These are phyloP conservation scores for Gallinago paraguaiae DNA, from an alignment of 2,113 vertebrate species.

Conservation along the genomic window DNA sequence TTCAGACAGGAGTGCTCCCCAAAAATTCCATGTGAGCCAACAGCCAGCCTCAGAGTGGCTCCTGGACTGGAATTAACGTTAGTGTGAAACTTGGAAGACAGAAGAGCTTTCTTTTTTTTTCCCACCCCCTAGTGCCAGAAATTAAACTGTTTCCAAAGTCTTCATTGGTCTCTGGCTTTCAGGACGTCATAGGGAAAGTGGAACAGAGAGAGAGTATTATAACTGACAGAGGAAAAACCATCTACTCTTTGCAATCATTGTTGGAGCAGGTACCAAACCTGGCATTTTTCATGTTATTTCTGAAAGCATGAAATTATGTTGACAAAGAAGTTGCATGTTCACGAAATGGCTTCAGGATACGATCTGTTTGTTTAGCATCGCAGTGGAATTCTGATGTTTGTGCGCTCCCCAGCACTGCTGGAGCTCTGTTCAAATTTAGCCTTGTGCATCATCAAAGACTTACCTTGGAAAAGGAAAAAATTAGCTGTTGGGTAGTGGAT, in stretches of 20 bases:
- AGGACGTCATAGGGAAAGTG: neutral
- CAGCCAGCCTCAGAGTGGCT: neutral
- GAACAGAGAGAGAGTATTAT: neutral
- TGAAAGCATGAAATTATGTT: neutral
- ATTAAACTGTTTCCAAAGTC: neutral
- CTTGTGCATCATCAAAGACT: neutral
- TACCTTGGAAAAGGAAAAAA: neutral
- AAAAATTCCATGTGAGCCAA: neutral
- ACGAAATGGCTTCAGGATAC: neutral
- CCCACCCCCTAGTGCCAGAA: neutral
- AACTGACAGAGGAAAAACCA: neutral
- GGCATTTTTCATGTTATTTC: neutral
- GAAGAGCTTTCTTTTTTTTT: neutral
- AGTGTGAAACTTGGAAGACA: neutral
- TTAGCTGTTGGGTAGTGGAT: rapidly evolving
- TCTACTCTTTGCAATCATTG: neutral
- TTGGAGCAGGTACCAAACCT: neutral
- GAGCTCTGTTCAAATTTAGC: neutral
- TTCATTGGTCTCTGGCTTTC: neutral
- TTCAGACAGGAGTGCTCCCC: neutral
- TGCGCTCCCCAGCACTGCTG: neutral
- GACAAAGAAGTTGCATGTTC: neutral
- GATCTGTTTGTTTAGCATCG: neutral
- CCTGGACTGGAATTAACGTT: neutral
- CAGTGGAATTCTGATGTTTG: neutral